Base-by-base conservation (phyloP, 1,140 invertebrate genomes). In the Coelopa frigida region DNA sequence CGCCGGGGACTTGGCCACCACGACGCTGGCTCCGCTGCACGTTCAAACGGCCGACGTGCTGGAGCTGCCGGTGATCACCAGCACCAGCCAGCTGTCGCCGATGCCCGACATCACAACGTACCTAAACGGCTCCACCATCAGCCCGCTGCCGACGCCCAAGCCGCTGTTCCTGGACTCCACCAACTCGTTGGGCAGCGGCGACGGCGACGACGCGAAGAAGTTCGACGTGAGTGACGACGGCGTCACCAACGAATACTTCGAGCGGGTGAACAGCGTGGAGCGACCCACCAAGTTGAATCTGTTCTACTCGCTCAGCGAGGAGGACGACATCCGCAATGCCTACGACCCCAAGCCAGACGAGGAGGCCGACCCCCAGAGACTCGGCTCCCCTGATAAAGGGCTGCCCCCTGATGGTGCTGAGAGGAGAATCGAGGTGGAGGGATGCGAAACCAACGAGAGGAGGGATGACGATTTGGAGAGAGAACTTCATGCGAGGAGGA, bases 171-270 rank as follows among this genome's bases (percentile, higher is more conserved):
- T 38, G 11, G 46, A 50, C 37, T 50, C 53, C 2, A 35, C 48
- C 0, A 58, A 51, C 37, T 52, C 48, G 1, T 3, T 41, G 0
- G 46, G 39, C 12, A 46, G 31, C 35, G 18, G 22, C 11, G 36
- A 42, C 5, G 32, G 37, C 6, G 39, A 41, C 10, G 47, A 46
- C 18, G 4, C 38, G 6, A 51, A 46, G 35, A 31, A 21, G 4
- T 68, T 48, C 37, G 57, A 58, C 42, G 55, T 67, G 3, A 63
- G 51, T 36, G 58, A 66, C 14, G 51, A 53, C 27, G 67, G 67
- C 4, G 67, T 70, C 3, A 70, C 61, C 14, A 70, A 70, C 55
- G 51, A 67, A 42, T 69, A 68, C 53, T 70, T 70, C 39, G 67
- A 70, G 40, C 50, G 63, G 0, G 57, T 70, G n/a, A 70, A 69